Evolutionary conservation across 2,888 invertebrate species (phyloP).

Genomic region (Sarcophaga caerulescens): DNA sequence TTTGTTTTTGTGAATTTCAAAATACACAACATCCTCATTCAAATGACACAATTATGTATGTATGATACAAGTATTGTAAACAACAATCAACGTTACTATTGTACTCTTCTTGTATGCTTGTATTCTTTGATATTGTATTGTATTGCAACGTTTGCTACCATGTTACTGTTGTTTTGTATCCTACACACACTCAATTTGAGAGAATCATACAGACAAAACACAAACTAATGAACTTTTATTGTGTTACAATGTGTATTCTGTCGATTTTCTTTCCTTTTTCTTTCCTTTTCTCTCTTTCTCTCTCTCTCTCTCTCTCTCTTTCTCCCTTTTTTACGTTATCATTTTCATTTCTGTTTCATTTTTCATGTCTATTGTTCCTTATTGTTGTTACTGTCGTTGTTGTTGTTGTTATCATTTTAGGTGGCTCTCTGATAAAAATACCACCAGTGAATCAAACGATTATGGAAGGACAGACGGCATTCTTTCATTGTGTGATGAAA

Average conservation of each 20-base stretch:
- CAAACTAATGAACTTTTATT: constrained; percentile 60
- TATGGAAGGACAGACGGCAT: constrained; percentile 91
- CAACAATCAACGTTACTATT: constrained; percentile 15
- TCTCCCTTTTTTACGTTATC: too few relatives aligned
- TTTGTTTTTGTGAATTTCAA: too few relatives aligned
- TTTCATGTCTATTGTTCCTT: neutral
- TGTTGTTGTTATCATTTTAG: constrained; percentile 80
- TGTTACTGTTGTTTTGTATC: neutral
- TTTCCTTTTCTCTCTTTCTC: too few relatives aligned
- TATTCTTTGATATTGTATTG: neutral
- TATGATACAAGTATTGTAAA: neutral
- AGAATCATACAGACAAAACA: constrained; percentile 5
- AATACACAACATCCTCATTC: neutral
- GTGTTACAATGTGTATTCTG: constrained; percentile 27
- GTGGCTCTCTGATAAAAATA: constrained; percentile 92
- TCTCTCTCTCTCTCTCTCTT: too few relatives aligned
- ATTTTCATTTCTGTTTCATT: constrained; percentile 3
- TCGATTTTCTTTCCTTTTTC: neutral
- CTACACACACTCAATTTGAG: neutral
- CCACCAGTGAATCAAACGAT: constrained; percentile 95
- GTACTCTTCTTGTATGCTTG: neutral
- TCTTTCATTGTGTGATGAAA: constrained; percentile 91
- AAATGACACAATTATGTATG: constrained; percentile 24
- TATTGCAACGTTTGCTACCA: neutral
- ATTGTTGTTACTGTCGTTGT: neutral